Percentiles rank a stretch among this genome's conserved stretches.
Conservation (phyloP, 2,888 invertebrate species). For the Lissocephala sabroskyi region DNA sequence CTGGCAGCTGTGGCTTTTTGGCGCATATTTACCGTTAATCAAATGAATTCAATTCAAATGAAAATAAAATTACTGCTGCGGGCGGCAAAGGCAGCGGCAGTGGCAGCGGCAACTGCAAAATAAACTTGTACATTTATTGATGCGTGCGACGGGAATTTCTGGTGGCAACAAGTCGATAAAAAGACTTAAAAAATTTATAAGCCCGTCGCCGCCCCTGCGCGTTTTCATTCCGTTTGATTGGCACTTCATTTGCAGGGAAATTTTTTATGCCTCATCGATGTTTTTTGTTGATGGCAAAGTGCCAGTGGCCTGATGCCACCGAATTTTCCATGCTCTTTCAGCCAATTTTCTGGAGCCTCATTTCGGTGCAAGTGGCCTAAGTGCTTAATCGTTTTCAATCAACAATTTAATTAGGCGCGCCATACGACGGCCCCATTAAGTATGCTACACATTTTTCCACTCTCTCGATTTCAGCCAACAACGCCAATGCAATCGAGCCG, state of each 20-base stretch:
- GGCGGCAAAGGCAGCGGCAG: not conserved
- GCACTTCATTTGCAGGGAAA: constrained; percentile 32
- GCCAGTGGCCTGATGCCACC: constrained; percentile 4
- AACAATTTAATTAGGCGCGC: too few species aligned
- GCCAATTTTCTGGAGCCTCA: too few species aligned
- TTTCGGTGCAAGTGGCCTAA: too few species aligned
- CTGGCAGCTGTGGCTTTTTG: constrained; percentile 21
- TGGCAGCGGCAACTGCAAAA: too few species aligned
- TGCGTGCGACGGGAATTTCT: not conserved
- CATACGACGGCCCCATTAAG: too few species aligned
- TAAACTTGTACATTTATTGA: not conserved
- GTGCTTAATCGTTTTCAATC: too few species aligned
- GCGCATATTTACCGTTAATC: constrained; percentile 39
- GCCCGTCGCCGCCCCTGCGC: too few species aligned
- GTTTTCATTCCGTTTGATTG: constrained; percentile 34
- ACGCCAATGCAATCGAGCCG: not conserved
- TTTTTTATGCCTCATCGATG: not conserved
- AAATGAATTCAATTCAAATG: constrained; percentile 24
- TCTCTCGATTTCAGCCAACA: too few species aligned
- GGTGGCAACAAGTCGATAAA: constrained; percentile 23
- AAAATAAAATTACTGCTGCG: constrained; percentile 14
- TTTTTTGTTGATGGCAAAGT: constrained; percentile 8
- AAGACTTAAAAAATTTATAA: constrained; percentile 15
- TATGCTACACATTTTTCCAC: too few species aligned
- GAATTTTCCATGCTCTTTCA: constrained; percentile 2